These are phyloP conservation scores for Eulemur rubriventer DNA, from an alignment of 2,797 vertebrate species.

Conservation along the genomic window DNA sequence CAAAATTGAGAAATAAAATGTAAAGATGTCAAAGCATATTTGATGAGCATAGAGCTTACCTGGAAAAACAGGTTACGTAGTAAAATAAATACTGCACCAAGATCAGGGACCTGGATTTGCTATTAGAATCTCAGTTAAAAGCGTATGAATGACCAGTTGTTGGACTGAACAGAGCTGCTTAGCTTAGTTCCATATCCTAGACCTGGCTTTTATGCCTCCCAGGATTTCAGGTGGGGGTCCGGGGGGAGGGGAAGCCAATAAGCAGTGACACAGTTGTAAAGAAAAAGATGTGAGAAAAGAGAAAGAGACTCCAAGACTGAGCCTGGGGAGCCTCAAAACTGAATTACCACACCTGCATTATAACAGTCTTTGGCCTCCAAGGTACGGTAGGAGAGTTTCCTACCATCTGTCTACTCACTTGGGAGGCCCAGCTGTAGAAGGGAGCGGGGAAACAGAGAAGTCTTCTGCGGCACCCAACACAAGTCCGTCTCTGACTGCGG, in stretches of 20 bases:
- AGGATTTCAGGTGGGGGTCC: background rate
- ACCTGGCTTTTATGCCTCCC: background rate
- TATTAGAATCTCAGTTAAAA: background rate
- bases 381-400: background rate
- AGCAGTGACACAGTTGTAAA: background rate
- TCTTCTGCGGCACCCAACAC: background rate
- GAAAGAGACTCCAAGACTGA: background rate
- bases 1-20: background rate
- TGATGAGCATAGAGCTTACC: background rate
- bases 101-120: background rate
- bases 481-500: background rate
- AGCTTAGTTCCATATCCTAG: background rate
- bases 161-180: background rate
- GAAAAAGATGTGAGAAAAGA: background rate
- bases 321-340: background rate
- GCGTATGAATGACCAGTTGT: background rate
- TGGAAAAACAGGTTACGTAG: background rate
- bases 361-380: accelerated
- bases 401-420: background rate
- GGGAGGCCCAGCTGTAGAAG: background rate
- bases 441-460: background rate
- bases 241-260: accelerated
- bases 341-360: background rate
- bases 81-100: background rate
- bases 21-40: background rate